phyloP scores from a whole-genome alignment of 2,113 vertebrate genomes.

The Ciconia maguari region DNA sequence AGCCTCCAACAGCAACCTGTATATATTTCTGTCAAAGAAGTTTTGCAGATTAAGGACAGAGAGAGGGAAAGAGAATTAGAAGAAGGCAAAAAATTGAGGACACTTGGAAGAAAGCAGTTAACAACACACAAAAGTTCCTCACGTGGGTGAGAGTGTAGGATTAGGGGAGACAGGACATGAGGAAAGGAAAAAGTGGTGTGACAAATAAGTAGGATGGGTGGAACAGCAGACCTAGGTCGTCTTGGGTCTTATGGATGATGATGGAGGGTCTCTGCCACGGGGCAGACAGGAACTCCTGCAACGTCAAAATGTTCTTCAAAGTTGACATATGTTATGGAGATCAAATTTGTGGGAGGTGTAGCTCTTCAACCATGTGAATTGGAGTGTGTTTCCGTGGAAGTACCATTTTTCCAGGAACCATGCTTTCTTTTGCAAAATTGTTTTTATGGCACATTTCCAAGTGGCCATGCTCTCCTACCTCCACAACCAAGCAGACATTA shows the following conservation, averaged over 20 bases:
- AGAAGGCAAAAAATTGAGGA: not conserved
- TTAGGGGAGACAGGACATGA: not conserved
- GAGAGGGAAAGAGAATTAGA: not conserved
- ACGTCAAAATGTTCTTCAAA: not conserved
- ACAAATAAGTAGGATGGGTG: not conserved
- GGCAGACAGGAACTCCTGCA: not conserved
- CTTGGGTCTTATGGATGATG: not conserved
- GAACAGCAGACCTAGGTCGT: not conserved
- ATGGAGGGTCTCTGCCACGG: not conserved
- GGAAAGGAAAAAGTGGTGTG: not conserved
- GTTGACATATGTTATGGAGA: accelerated
- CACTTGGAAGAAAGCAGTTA: not conserved
- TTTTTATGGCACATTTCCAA: not conserved
- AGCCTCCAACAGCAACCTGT: not conserved
- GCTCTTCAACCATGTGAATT: accelerated
- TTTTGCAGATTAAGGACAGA: not conserved
- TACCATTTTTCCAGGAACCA: not conserved
- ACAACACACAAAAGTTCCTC: not conserved
- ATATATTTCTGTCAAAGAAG: not conserved
- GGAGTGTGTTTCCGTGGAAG: accelerated
- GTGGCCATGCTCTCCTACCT: accelerated
- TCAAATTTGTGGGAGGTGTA: not conserved
- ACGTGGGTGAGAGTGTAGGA: accelerated
- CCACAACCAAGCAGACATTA: not conserved
- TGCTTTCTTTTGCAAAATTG: not conserved